Evolutionary conservation across 2,888 invertebrate genomes (phyloP).

Genomic region (Atethmia centrago): DNA sequence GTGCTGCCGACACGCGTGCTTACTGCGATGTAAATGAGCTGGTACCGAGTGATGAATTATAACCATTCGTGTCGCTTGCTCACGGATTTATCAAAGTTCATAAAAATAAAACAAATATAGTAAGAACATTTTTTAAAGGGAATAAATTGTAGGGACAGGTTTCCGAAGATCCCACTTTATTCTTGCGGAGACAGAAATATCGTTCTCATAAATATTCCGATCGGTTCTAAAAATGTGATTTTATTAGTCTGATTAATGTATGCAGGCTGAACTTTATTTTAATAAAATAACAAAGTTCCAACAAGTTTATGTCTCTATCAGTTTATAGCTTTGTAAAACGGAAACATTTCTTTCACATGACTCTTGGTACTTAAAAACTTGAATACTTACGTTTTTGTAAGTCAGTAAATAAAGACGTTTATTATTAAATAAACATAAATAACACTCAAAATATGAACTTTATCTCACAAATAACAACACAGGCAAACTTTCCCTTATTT

Average conservation of each 20-base stretch:
- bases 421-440: conserved; percentile 8
- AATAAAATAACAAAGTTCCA: conserved; percentile 40
- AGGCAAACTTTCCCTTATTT: conserved; percentile 54
- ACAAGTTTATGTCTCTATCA: conserved; percentile 44
- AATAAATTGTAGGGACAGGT: conserved; percentile 34
- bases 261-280: conserved; percentile 48
- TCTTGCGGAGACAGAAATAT: conserved; percentile 53
- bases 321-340: conserved; percentile 33
- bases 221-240: conserved; percentile 52
- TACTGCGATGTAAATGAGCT: conserved; percentile 38
- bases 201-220: conserved; percentile 52
- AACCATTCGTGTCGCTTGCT: conserved; percentile 34
- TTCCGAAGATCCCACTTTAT: conserved; percentile 46
- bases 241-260: conserved; percentile 53
- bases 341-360: conserved; percentile 25
- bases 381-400: not conserved
- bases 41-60: conserved; percentile 27
- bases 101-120: conserved; percentile 36
- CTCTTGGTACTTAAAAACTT: conserved; percentile 17
- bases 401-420: conserved; percentile 4
- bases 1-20: conserved; percentile 28
- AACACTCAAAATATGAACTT: conserved; percentile 17
- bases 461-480: conserved; percentile 39
- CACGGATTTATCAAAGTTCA: conserved; percentile 42
- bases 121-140: conserved; percentile 39